A percentile compares a stretch with the other conserved stretches of the same genome.
Evolutionary conservation across 2,888 invertebrate species (phyloP).

Genomic region (Drosophila pseudotalamancana): DNA sequence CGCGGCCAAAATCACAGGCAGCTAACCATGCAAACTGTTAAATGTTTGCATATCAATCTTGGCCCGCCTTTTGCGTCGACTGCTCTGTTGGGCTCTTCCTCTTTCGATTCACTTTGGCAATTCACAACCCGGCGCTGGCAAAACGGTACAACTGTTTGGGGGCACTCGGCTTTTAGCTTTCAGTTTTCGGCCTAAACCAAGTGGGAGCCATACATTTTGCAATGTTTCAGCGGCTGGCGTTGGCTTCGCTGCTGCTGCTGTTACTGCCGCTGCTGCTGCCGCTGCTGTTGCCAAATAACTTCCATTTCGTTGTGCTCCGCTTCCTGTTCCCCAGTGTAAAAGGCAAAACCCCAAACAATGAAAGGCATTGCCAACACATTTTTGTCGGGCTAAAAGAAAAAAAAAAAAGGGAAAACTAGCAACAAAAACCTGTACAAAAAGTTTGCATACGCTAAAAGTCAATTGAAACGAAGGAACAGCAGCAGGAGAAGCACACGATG

Average conservation of each 20-base stretch:
- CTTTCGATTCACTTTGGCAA: slow-evolving; percentile 3
- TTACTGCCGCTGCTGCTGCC: too few species aligned
- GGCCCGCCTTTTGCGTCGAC: slow-evolving; percentile 18
- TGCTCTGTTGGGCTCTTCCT: neutral
- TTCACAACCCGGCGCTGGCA: slow-evolving; percentile 9
- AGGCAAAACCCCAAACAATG: slow-evolving; percentile 47
- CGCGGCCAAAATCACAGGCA: slow-evolving; percentile 55
- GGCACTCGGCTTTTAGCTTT: slow-evolving; percentile 13
- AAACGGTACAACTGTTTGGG: slow-evolving; percentile 37
- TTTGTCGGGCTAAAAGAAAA: slow-evolving; percentile 12
- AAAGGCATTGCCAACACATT: slow-evolving; percentile 51
- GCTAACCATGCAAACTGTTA: slow-evolving; percentile 65
- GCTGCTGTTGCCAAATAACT: slow-evolving; percentile 40
- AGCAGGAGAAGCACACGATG: slow-evolving; percentile 19
- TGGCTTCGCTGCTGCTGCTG: slow-evolving; percentile 8
- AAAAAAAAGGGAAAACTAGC: too few species aligned
- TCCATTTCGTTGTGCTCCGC: slow-evolving; percentile 36
- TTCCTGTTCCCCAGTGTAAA: slow-evolving; percentile 25
- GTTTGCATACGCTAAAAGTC: slow-evolving; percentile 53
- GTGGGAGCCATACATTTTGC: slow-evolving; percentile 73
- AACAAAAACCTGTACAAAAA: slow-evolving; percentile 26
- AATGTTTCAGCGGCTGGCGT: slow-evolving; percentile 38
- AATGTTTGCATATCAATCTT: slow-evolving; percentile 77
- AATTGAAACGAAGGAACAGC: slow-evolving; percentile 50
- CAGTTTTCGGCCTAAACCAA: slow-evolving; percentile 50